Evolutionary conservation across 2,113 vertebrate species (phyloP), one percentile per base, ranked within the genome.

Genomic region (Rallus limicola): DNA sequence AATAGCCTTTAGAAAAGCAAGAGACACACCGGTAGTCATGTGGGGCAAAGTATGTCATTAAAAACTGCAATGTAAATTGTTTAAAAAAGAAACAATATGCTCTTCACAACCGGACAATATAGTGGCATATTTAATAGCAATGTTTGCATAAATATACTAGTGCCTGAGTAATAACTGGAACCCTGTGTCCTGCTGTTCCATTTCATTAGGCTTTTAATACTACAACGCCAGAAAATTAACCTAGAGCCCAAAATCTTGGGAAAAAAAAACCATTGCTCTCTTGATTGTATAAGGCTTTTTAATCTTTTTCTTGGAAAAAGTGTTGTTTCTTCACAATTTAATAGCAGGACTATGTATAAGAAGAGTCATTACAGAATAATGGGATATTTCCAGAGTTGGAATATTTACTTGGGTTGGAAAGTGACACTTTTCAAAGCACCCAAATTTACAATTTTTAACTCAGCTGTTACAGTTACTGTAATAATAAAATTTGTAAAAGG

Each of bases 51-150:
- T 31, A 3, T 38, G 12, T 23, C 11, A 0, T 28, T 28, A 24
- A 38, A 72, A 64, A 28, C 15, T 24, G n/a, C 55, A 26, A 0
- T 3, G 5, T 34, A 38, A 40, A 28, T 52, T 2, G 3, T 44
- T 84, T 11, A 29, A 34, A 28, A 80, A 42, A 19, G 7, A 68
- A 56, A 29, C 21, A 5, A 3, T 42, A n/a, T 74, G 55, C 16
- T 9, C 2, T 0, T 40, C 21, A 6, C 36, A 72, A 36, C 46
- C 80, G 64, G 50, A 26, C 40, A 38, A 6, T 11, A 4, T 7
- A 68, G 29, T 0, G 1, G 33, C 24, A 3, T 50, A 3, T 26
- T 1, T 5, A 26, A 12, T 17, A 40, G 28, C 24, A 19, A 16
- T 9, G 26, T 28, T 59, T 11, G 3, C 40, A 25, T 33, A 38